phyloP scores from a whole-genome alignment of 2,113 vertebrate genomes.

The Oncorhynchus keta region DNA sequence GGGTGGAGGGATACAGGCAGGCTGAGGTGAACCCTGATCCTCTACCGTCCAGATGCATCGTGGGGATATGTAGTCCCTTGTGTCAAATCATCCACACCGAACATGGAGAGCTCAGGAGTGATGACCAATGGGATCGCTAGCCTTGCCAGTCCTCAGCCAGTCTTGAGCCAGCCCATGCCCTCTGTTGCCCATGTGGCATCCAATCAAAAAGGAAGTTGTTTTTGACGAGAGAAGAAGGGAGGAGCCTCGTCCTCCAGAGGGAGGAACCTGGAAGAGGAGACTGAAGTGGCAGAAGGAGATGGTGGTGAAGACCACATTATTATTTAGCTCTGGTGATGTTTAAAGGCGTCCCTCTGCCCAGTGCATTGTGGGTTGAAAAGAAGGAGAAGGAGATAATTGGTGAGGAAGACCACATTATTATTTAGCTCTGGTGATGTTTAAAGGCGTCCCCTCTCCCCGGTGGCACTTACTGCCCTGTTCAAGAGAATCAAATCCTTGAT shows the following conservation, averaged over 20 bases:
- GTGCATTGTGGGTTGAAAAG: too few species aligned
- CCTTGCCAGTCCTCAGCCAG: conserved; percentile 28
- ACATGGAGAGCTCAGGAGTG: conserved; percentile 65
- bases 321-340: background rate
- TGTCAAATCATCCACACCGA: conserved; percentile 30
- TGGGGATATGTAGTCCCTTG: background rate
- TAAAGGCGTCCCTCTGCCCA: background rate
- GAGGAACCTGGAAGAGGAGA: conserved; percentile 19
- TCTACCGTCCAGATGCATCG: conserved; percentile 2
- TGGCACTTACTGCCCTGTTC: too few species aligned
- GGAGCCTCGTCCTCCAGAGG: conserved; percentile 21
- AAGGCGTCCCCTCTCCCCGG: too few species aligned
- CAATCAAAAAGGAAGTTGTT: conserved; percentile 51
- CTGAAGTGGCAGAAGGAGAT: conserved; percentile 27
- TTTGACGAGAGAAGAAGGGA: conserved; percentile 7
- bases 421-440: too few species aligned
- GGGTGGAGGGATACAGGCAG: conserved; percentile 64
- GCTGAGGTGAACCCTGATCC: background rate
- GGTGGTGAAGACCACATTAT: conserved; percentile 46
- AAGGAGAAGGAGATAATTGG: too few species aligned
- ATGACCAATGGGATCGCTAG: conserved; percentile 45
- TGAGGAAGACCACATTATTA: too few species aligned
- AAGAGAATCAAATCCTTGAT: too few species aligned
- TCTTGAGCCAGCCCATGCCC: conserved; percentile 49
- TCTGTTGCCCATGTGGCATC: conserved; percentile 35